Percentiles rank a stretch among this genome's conserved stretches.
These are phyloP conservation scores for Drosophila navojoa DNA, from an alignment of 1,140 invertebrate species.

Conservation along the genomic window DNA sequence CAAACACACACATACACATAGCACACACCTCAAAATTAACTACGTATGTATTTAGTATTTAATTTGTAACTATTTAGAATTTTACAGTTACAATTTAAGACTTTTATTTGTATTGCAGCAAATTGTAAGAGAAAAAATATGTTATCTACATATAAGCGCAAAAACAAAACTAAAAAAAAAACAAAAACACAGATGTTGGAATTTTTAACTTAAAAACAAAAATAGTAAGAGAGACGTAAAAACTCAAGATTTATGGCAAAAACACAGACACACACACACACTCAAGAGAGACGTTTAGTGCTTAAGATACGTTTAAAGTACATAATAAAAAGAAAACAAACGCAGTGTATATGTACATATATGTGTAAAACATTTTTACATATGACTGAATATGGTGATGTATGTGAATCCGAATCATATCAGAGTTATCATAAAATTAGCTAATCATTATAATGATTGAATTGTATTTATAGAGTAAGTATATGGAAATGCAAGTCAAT, in stretches of 20 bases:
- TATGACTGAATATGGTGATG: neutral
- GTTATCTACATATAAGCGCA: constrained; percentile 80
- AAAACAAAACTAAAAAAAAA: constrained; percentile 56
- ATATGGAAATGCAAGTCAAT: too few relatives aligned
- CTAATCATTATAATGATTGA: too few relatives aligned
- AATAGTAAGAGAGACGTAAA: constrained; percentile 29
- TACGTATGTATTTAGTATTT: constrained; percentile 73
- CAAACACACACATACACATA: constrained; percentile 38
- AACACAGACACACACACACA: constrained; percentile 36
- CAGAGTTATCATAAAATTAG: too few relatives aligned
- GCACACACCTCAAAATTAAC: constrained; percentile 78
- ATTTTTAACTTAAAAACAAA: constrained; percentile 68
- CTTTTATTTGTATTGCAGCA: constrained; percentile 80
- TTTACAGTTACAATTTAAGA: constrained; percentile 80
- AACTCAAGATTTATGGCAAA: constrained; percentile 63
- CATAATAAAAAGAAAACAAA: constrained; percentile 66
- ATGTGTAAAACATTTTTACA: constrained; percentile 16
- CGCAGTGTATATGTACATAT: constrained; percentile 31
- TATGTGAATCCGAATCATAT: neutral
- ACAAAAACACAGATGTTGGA: constrained; percentile 65
- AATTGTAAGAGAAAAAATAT: constrained; percentile 78
- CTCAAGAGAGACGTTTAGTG: constrained; percentile 62
- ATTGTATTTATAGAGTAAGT: too few relatives aligned
- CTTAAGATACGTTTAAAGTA: constrained; percentile 68
- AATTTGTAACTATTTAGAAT: constrained; percentile 80